phyloP scores from a whole-genome alignment of 2,797 vertebrate species.

The Anas acuta region DNA sequence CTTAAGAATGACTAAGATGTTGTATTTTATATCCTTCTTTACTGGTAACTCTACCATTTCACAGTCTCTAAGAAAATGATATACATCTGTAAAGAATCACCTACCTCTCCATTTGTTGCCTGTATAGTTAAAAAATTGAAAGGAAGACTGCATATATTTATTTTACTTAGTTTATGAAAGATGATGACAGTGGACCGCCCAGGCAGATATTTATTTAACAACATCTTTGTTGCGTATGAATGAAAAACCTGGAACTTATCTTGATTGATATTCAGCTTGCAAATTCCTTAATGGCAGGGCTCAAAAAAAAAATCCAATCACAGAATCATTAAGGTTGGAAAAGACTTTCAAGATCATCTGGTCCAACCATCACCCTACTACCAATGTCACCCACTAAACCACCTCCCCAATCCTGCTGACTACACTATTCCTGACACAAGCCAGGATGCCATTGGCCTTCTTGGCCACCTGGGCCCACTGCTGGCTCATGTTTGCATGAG shows the following conservation, averaged over 20 bases:
- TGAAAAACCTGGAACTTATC: neutral
- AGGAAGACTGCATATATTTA: neutral
- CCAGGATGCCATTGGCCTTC: too few species aligned
- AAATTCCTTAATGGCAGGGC: neutral
- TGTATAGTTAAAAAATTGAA: neutral
- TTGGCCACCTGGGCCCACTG: too few species aligned
- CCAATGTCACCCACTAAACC: too few species aligned
- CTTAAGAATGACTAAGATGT: neutral
- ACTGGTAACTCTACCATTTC: neutral
- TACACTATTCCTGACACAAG: too few species aligned
- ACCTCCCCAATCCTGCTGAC: too few species aligned
- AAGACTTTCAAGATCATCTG: too few species aligned
- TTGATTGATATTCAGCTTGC: neutral
- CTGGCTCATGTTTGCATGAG: too few species aligned
- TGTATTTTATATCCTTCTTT: neutral
- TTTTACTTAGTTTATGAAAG: neutral
- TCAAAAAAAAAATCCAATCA: neutral
- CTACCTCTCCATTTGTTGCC: neutral
- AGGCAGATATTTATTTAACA: neutral
- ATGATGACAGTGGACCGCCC: neutral
- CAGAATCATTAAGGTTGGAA: too few species aligned
- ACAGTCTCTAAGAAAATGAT: neutral
- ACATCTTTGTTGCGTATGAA: neutral
- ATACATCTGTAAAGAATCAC: neutral
- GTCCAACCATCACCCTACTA: too few species aligned